A percentile compares a stretch with the other conserved stretches of the same genome.
phyloP scores from a whole-genome alignment of 2,888 invertebrate species.

The Pandemis corylana region DNA sequence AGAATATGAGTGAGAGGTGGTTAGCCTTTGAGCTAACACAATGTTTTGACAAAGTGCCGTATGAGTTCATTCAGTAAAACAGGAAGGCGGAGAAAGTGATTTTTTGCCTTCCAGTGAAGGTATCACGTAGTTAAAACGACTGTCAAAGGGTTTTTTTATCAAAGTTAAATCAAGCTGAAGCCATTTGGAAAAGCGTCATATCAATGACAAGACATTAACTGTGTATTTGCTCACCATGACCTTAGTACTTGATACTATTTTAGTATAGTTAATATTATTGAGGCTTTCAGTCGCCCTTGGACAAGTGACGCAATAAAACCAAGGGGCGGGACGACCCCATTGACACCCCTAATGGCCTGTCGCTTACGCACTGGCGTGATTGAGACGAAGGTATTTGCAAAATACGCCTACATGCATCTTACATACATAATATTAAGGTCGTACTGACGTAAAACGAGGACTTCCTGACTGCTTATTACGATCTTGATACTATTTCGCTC shows the following conservation, averaged over 20 bases:
- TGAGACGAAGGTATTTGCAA: slow-evolving; percentile 12
- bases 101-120: background rate
- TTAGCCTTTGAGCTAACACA: slow-evolving; percentile 20
- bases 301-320: slow-evolving; percentile 30
- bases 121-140: background rate
- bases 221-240: background rate
- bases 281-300: slow-evolving; percentile 24
- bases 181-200: too few relatives aligned
- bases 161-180: background rate
- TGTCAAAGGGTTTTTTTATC: too few relatives aligned
- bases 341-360: slow-evolving; percentile 31
- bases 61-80: background rate
- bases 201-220: background rate
- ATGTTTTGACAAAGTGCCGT: slow-evolving; percentile 15
- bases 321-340: slow-evolving; percentile 24
- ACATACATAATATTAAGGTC: background rate
- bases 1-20: slow-evolving; percentile 26
- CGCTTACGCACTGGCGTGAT: slow-evolving; percentile 12
- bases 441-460: background rate
- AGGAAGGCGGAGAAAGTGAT: background rate
- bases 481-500: background rate
- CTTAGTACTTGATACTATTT: slow-evolving; percentile 16
- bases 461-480: background rate
- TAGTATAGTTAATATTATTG: slow-evolving; percentile 25
- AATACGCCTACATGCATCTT: slow-evolving; percentile 4